These are phyloP conservation scores for Odontothrips loti DNA, from an alignment of 2,888 invertebrate species.

Conservation along the genomic window DNA sequence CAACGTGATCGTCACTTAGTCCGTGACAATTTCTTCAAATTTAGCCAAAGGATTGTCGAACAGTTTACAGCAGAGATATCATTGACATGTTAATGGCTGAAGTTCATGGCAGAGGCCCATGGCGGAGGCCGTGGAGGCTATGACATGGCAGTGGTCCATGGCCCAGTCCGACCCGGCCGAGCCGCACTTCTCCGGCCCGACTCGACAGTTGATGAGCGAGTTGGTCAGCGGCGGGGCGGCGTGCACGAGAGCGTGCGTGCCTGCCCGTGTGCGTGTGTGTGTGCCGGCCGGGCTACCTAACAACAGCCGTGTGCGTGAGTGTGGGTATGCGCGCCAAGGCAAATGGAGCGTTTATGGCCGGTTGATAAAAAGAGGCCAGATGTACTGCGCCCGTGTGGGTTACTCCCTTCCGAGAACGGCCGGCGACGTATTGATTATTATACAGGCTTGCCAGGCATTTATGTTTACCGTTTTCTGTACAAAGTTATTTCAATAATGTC, in stretches of 20 bases:
- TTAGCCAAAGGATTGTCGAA: no score
- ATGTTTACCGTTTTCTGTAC: no score
- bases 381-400: neutral
- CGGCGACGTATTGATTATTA: neutral
- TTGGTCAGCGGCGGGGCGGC: neutral
- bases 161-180: no score
- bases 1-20: no score
- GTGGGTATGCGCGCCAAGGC: neutral
- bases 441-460: neutral
- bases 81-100: no score
- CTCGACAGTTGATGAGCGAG: neutral
- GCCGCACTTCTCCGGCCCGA: neutral
- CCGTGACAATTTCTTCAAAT: no score
- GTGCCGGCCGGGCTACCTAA: neutral
- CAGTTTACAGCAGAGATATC: no score
- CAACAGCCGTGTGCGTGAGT: neutral
- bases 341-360: constrained; percentile 19
- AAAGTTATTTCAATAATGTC: no score
- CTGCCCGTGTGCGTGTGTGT: neutral
- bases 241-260: neutral
- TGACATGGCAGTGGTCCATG: no score
- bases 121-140: no score
- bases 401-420: neutral
- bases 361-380: constrained; percentile 20
- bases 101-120: no score